These are phyloP conservation scores for Crotalus viridis DNA, from an alignment of 2,113 vertebrate genomes.

Conservation along the genomic window DNA sequence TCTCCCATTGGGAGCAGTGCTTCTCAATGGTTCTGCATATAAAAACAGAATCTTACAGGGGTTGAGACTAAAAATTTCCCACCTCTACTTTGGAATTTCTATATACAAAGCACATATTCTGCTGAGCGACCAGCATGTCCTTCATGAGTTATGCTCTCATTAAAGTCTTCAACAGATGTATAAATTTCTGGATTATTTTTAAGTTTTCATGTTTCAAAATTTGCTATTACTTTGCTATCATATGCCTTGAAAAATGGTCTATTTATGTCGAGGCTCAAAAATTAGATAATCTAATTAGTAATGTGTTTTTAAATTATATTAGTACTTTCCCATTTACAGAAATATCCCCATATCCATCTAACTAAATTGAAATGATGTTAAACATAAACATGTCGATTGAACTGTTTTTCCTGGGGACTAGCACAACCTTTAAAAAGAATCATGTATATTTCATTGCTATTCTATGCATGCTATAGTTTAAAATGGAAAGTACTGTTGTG, in stretches of 20 bases:
- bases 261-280: not conserved
- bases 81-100: not conserved
- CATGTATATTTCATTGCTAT: slow-evolving; percentile 53
- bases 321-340: not conserved
- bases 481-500: slow-evolving; percentile 67
- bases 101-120: not conserved
- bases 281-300: not conserved
- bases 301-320: not conserved
- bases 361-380: slow-evolving; percentile 35
- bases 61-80: not conserved
- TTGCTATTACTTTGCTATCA: not conserved
- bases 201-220: not conserved
- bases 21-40: not conserved
- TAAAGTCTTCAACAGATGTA: not conserved
- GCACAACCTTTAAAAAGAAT: slow-evolving; percentile 35
- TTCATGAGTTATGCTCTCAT: not conserved
- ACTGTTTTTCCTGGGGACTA: slow-evolving; percentile 34
- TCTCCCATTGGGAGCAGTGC: not conserved
- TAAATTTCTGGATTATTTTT: not conserved
- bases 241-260: not conserved
- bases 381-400: slow-evolving; percentile 17
- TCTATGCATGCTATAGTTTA: slow-evolving; percentile 51
- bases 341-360: not conserved
- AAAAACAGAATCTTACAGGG: not conserved
- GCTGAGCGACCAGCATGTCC: not conserved